A percentile compares a stretch with the other conserved stretches of the same genome.
Conservation (phyloP, 2,113 vertebrate species). For the Marmota monax region DNA sequence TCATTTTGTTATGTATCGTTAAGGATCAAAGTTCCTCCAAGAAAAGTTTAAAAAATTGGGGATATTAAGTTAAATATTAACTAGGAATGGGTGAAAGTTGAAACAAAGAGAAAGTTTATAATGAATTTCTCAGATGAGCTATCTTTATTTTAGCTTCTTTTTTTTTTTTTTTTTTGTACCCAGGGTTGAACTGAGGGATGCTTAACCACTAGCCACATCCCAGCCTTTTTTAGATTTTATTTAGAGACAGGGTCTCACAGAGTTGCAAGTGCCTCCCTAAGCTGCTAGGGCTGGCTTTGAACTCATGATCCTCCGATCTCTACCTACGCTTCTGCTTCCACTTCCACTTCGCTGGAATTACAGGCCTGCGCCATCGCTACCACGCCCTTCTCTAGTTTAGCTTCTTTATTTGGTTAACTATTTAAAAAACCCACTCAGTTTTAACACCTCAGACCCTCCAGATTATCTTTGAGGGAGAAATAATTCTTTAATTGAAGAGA, state of each 20-base stretch:
- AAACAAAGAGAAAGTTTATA: background rate
- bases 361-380: too few relatives aligned
- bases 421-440: conserved; percentile 26
- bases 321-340: too few relatives aligned
- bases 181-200: too few relatives aligned
- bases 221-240: too few relatives aligned
- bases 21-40: background rate
- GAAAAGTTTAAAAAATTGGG: background rate
- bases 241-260: too few relatives aligned
- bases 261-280: too few relatives aligned
- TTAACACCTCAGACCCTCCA: background rate
- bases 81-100: background rate
- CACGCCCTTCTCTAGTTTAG: background rate
- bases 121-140: conserved; percentile 10
- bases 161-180: too few relatives aligned
- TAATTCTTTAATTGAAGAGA: conserved; percentile 23
- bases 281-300: too few relatives aligned
- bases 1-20: background rate
- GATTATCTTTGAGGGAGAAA: background rate
- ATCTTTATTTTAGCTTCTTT: background rate
- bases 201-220: too few relatives aligned
- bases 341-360: too few relatives aligned
- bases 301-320: too few relatives aligned
- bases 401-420: background rate
- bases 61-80: background rate